phyloP scores from a whole-genome alignment of 2,888 invertebrate genomes.

The Eremobia ochroleuca region DNA sequence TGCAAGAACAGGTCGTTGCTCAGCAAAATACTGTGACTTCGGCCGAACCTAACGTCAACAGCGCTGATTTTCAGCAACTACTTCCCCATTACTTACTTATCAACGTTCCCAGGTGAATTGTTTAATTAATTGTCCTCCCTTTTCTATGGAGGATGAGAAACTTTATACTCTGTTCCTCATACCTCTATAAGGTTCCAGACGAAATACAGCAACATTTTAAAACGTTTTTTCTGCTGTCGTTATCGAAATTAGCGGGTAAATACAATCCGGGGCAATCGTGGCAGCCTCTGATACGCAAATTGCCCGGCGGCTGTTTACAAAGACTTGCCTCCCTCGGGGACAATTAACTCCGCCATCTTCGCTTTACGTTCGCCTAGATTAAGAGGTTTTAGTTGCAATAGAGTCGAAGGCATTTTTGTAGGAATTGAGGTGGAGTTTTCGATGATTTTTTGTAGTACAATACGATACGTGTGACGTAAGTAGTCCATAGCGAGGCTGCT shows the following conservation, averaged over 20 bases:
- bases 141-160: background rate
- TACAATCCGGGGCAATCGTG: slow-evolving; percentile 75
- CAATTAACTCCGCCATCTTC: slow-evolving; percentile 73
- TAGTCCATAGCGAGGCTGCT: too few species aligned
- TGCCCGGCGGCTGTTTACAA: slow-evolving; percentile 86
- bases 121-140: background rate
- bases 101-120: background rate
- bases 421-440: background rate
- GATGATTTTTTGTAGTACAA: background rate
- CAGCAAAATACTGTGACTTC: too few species aligned
- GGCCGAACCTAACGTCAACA: too few species aligned
- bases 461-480: too few species aligned
- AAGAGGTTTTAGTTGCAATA: slow-evolving; percentile 15
- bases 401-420: background rate
- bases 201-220: background rate
- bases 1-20: too few species aligned
- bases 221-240: slow-evolving; percentile 60
- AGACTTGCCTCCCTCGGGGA: slow-evolving; percentile 72
- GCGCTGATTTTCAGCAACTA: too few species aligned
- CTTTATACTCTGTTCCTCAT: background rate
- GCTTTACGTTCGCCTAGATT: slow-evolving; percentile 25
- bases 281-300: slow-evolving; percentile 82
- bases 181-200: background rate
- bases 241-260: slow-evolving; percentile 81
- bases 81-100: background rate